Base-by-base conservation (phyloP, 2,113 vertebrate species). In the Nibea albiflora region DNA sequence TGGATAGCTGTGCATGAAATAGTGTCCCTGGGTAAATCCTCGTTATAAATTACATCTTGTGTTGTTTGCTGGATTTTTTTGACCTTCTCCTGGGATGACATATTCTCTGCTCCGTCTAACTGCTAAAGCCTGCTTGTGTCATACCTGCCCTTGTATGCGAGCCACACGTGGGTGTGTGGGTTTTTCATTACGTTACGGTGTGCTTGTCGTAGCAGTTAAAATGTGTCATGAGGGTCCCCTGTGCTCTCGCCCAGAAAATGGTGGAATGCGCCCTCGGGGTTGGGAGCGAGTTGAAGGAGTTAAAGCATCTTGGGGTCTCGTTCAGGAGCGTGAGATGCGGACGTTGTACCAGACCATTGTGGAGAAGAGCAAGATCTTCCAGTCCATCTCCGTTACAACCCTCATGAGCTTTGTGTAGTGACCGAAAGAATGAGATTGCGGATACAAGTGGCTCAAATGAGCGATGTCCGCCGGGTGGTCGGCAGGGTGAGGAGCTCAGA, bases 1-100 rank as follows among this genome's bases (percentile, higher is more conserved):
- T 81, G 90, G 88, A 91, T 85, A 90, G 69, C 83, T 54, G 89
- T 88, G 91, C 88, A 62, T 92, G 89, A 92, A 93, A 93, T 89
- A 85, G 77, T 70, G 85, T 92, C 90, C 81, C 92, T 73, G 70
- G 92, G 74, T 88, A 68, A 79, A 91, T 81, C 82, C 75, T 84
- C 66, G 72, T 80, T 85, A 90, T 86, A 85, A 90, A 87, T 89
- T 84, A 78, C 88, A 80, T 92, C 81, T 73, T 39, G 53, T 83
- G 64, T 81, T 90, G 68, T 85, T 83, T 85, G 73, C 71, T 49
- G 82, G 20, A 58, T 77, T 80, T 76, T 80, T 76, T 61, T 62
- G 26, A 86, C 86, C 84, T 87, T 85, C 85, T 90, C 87, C 75
- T 28, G 79, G 82, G 90, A 92, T 60, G 66, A 83, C 67, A 75